Conservation (phyloP, 2,797 vertebrate genomes). For the Eleutherodactylus coqui region DNA sequence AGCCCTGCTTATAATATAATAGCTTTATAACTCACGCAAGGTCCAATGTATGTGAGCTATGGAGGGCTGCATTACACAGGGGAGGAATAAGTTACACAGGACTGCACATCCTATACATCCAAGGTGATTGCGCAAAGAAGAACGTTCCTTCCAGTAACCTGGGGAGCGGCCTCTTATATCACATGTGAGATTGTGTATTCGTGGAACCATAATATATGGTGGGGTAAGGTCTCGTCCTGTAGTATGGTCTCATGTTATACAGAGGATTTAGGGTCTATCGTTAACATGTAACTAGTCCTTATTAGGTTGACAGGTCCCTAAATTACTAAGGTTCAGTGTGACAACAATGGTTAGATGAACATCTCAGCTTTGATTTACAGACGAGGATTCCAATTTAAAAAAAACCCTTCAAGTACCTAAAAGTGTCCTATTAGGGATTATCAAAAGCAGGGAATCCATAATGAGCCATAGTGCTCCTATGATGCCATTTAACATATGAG, state of each 20-base stretch:
- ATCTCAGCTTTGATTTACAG: too few relatives aligned
- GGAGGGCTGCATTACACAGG: conserved; percentile 69
- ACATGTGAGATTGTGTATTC: neutral
- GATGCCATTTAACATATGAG: too few relatives aligned
- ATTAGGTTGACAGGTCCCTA: too few relatives aligned
- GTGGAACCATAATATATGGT: neutral
- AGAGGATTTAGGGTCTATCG: neutral
- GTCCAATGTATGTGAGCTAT: conserved; percentile 66
- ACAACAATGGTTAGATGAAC: too few relatives aligned
- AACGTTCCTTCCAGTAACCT: neutral
- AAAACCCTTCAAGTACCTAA: neutral
- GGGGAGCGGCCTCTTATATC: neutral
- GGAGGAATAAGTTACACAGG: conserved; percentile 69
- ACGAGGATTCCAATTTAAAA: too few relatives aligned
- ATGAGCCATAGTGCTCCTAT: too few relatives aligned
- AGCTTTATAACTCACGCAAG: conserved; percentile 72
- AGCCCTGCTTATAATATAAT: conserved; percentile 75
- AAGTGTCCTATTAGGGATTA: too few relatives aligned
- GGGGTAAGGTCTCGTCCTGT: neutral
- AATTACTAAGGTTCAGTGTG: too few relatives aligned
- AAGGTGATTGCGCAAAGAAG: conserved; percentile 30
- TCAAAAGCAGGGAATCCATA: too few relatives aligned
- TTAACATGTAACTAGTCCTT: neutral
- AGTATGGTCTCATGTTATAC: neutral
- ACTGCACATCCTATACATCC: conserved; percentile 61